A percentile compares a stretch with the other conserved stretches of the same genome.
Evolutionary conservation across 2,797 vertebrate genomes (phyloP).

Genomic region (Peromyscus melanophrys): DNA sequence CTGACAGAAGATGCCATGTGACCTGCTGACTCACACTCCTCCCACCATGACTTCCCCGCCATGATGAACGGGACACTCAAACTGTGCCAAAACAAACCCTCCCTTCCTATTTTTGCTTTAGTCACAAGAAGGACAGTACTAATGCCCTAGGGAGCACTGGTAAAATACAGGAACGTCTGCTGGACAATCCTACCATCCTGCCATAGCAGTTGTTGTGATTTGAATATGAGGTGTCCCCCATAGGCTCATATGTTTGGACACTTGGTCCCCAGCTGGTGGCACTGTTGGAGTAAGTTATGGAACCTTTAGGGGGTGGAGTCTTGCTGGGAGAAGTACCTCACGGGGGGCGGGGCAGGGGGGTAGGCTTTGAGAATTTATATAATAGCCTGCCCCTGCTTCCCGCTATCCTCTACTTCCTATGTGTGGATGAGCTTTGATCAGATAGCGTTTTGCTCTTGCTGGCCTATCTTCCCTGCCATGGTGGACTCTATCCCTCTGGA

Average conservation of each 20-base stretch:
- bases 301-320: neutral
- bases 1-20: neutral
- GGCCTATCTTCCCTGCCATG: neutral
- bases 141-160: neutral
- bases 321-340: neutral
- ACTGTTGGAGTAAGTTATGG: neutral
- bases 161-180: neutral
- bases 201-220: neutral
- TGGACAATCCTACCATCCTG: neutral
- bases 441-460: neutral
- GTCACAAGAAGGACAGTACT: neutral
- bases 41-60: neutral
- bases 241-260: neutral
- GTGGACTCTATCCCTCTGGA: neutral
- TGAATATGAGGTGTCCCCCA: neutral
- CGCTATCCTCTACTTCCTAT: too few species aligned
- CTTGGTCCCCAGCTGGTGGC: neutral
- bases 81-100: neutral
- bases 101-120: neutral
- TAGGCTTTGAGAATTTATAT: neutral
- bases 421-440: neutral
- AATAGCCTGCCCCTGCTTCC: neutral
- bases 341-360: neutral
- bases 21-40: too few species aligned
- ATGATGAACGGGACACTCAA: neutral